Evolutionary conservation across 2,888 invertebrate species (phyloP).

Genomic region (Rapana venosa): DNA sequence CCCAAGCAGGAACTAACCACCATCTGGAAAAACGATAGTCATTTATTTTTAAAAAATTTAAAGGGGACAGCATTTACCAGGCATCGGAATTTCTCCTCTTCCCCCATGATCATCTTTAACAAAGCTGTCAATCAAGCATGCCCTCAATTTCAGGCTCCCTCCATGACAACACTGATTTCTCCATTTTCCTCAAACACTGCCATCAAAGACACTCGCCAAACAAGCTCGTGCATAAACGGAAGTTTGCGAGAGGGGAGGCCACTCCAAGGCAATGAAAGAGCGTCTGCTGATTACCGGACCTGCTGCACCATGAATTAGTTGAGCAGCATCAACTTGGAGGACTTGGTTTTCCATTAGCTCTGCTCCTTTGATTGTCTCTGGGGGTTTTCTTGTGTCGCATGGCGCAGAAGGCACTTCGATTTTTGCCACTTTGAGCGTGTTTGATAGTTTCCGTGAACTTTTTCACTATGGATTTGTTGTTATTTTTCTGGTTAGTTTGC

Average conservation of each 20-base stretch:
- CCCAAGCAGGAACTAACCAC: not conserved
- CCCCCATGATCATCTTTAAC: not conserved
- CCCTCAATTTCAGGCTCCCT: not conserved
- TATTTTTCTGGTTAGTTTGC: too few species aligned
- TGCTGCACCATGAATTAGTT: not conserved
- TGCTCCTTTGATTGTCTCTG: not conserved
- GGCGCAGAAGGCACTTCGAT: too few species aligned
- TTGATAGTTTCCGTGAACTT: too few species aligned
- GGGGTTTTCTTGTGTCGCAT: not conserved
- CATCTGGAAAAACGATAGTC: not conserved
- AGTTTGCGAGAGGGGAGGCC: not conserved
- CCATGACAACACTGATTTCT: not conserved
- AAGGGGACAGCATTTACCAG: not conserved
- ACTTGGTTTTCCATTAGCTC: not conserved
- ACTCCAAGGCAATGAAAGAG: conserved; percentile 13
- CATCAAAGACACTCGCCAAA: not conserved
- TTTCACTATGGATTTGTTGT: too few species aligned
- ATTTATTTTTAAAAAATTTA: not conserved
- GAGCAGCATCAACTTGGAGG: conserved; percentile 8
- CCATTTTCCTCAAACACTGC: not conserved
- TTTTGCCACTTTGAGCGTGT: too few species aligned
- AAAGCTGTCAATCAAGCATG: not conserved
- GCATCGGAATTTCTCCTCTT: not conserved
- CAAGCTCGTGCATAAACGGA: not conserved
- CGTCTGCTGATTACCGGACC: not conserved